phyloP scores from a whole-genome alignment of 2,797 vertebrate genomes.

The Molossus molossus region DNA sequence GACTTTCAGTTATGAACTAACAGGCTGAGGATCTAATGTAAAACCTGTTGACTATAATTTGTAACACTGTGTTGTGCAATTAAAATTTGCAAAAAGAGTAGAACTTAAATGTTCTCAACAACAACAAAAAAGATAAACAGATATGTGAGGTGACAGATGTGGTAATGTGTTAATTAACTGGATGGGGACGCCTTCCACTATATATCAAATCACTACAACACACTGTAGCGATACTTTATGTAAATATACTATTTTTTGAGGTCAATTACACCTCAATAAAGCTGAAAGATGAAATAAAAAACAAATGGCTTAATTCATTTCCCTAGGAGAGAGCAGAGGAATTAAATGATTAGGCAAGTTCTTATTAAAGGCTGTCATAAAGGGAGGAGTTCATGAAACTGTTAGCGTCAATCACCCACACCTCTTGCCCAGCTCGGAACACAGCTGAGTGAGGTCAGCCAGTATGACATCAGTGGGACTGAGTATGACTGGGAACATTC shows the following conservation, averaged over 20 bases:
- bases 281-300: conserved; percentile 2
- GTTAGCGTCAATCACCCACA: not conserved
- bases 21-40: not conserved
- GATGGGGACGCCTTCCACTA: not conserved
- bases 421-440: not conserved
- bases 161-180: not conserved
- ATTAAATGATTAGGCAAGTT: not conserved
- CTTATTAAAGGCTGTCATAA: not conserved
- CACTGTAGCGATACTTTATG: not conserved
- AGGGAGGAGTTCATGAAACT: not conserved
- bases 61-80: not conserved
- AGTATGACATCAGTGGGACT: not conserved
- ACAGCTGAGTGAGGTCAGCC: not conserved
- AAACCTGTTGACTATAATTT: not conserved
- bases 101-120: not conserved
- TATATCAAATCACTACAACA: not conserved
- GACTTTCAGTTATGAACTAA: not conserved
- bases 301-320: conserved; percentile 27
- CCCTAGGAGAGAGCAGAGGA: not conserved
- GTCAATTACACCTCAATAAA: not conserved
- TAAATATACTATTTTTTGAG: not conserved
- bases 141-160: not conserved
- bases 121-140: not conserved
- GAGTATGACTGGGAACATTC: not conserved
- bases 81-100: not conserved